Conservation (phyloP, 2,888 invertebrate genomes). For the Cerastis leucographa region DNA sequence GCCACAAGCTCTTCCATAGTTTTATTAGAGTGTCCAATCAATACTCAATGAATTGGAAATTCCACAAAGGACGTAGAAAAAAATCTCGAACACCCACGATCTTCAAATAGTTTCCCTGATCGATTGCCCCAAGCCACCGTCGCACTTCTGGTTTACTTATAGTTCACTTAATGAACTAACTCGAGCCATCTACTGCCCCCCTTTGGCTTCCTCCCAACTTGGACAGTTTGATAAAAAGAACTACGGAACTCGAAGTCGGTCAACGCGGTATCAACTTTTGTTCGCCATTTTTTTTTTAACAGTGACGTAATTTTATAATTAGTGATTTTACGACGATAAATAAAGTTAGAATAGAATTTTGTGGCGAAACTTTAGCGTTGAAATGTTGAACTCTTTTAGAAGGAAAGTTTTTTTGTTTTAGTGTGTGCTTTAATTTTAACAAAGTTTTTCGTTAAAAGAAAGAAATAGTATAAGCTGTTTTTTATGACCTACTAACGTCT, state of each 20-base stretch:
- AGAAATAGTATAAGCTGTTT: neutral
- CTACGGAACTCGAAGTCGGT: slow-evolving; percentile 42
- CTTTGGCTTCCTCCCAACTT: slow-evolving; percentile 62
- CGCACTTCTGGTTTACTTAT: slow-evolving; percentile 58
- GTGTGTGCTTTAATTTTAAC: neutral
- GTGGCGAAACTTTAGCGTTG: neutral
- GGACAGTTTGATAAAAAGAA: slow-evolving; percentile 49
- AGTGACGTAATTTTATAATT: slow-evolving; percentile 51
- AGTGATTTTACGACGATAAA: slow-evolving; percentile 15
- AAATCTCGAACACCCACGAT: slow-evolving; percentile 17
- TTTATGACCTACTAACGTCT: neutral
- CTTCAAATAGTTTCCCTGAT: slow-evolving; percentile 51
- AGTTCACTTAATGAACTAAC: slow-evolving; percentile 67
- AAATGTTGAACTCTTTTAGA: neutral
- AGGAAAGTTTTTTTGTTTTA: neutral
- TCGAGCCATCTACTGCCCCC: slow-evolving; percentile 41
- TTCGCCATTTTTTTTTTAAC: slow-evolving; percentile 38
- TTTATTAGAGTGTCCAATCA: too few relatives aligned
- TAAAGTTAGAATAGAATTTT: slow-evolving; percentile 13
- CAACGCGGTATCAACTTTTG: slow-evolving; percentile 52
- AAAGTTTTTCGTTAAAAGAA: neutral
- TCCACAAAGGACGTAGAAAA: neutral
- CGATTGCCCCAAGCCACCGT: slow-evolving; percentile 48
- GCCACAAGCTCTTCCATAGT: too few relatives aligned
- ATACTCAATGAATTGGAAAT: neutral